These are phyloP conservation scores for Aphaenogaster ashmeadi DNA, from an alignment of 1,140 invertebrate genomes.

Conservation along the genomic window DNA sequence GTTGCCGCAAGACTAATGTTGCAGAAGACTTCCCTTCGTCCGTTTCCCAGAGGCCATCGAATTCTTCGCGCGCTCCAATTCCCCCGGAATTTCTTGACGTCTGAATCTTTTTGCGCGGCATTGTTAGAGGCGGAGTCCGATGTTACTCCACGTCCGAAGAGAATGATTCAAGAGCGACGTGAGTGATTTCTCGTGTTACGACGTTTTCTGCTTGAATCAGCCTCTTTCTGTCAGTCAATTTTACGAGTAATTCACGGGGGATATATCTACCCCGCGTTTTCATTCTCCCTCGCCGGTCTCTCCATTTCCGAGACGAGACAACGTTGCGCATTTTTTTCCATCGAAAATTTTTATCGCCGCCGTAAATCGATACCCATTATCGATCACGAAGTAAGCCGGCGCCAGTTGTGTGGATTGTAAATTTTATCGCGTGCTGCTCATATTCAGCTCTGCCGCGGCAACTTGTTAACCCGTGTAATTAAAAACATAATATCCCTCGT, in stretches of 20 bases:
- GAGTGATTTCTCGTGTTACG: constrained; percentile 58
- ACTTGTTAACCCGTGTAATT: constrained; percentile 10
- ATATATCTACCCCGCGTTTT: background rate
- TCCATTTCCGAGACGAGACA: background rate
- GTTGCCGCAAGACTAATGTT: background rate
- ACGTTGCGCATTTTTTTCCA: background rate
- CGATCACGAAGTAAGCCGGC: background rate
- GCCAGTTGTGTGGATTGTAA: background rate
- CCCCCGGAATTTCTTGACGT: background rate
- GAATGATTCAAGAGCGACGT: constrained; percentile 30
- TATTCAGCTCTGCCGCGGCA: background rate
- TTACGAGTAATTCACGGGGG: constrained; percentile 6
- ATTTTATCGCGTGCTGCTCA: background rate
- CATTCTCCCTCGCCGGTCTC: background rate
- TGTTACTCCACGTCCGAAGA: background rate
- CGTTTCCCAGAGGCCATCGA: background rate
- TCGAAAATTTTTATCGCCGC: background rate
- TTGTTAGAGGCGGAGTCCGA: background rate
- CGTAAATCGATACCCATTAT: background rate
- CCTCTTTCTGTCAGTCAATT: constrained; percentile 30
- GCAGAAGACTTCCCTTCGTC: background rate
- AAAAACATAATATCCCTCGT: background rate
- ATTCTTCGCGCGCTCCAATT: background rate
- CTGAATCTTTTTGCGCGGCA: constrained; percentile 8
- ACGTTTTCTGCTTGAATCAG: constrained; percentile 32